Conservation (phyloP, 2,797 vertebrate genomes). For the Lates japonicus region DNA sequence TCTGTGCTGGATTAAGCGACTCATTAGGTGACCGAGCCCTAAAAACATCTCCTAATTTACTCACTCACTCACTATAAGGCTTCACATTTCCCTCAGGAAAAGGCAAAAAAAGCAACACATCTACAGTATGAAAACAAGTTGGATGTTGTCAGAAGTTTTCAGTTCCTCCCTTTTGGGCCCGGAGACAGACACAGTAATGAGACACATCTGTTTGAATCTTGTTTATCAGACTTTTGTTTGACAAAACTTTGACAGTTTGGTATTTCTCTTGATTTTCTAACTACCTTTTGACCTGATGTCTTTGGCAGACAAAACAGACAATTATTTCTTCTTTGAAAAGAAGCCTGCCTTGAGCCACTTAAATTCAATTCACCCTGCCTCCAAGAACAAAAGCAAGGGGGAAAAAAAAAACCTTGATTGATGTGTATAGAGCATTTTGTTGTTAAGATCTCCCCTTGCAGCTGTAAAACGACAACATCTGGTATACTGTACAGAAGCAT, state of each 20-base stretch:
- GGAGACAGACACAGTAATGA: conserved; percentile 46
- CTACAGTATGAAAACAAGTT: conserved; percentile 36
- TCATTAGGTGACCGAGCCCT: conserved; percentile 42
- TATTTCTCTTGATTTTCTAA: conserved; percentile 13
- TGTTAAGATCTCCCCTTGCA: too few species aligned
- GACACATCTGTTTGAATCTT: conserved; percentile 33
- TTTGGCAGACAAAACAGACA: neutral
- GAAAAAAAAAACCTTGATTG: neutral
- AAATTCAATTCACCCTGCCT: conserved; percentile 2
- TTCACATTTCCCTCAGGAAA: conserved; percentile 11
- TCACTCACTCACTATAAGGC: conserved; percentile 16
- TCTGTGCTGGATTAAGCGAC: neutral
- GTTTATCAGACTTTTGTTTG: conserved; percentile 37
- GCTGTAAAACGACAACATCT: neutral
- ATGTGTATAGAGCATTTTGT: too few species aligned
- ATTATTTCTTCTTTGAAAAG: conserved; percentile 1
- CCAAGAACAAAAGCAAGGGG: neutral
- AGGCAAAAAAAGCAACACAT: neutral
- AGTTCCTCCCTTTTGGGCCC: conserved; percentile 28
- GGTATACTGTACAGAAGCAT: neutral
- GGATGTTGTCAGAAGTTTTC: conserved; percentile 29
- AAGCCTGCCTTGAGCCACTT: neutral
- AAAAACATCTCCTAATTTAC: conserved; percentile 39
- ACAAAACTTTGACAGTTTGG: conserved; percentile 30
- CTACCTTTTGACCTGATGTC: conserved; percentile 17